Percentiles rank a stretch among this genome's conserved stretches.
These are phyloP conservation scores for Conistra vaccinii DNA, from an alignment of 2,888 invertebrate genomes.

Conservation along the genomic window DNA sequence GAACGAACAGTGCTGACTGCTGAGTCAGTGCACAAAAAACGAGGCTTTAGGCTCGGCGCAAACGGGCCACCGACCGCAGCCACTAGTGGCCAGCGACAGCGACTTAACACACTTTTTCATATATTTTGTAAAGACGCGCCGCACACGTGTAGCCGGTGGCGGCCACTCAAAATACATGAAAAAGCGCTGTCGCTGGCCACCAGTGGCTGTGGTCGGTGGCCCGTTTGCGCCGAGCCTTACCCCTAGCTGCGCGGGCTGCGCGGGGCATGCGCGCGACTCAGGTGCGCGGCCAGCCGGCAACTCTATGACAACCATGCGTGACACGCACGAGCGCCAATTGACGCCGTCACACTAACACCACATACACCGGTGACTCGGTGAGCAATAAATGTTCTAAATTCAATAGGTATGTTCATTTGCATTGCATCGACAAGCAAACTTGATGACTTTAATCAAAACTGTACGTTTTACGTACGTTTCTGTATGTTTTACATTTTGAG, in stretches of 20 bases:
- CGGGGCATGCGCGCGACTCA: neutral
- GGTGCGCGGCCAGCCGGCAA: neutral
- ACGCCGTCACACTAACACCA: neutral
- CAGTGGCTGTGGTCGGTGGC: too few relatives aligned
- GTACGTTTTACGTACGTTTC: neutral
- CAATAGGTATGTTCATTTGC: neutral
- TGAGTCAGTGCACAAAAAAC: conserved; percentile 55
- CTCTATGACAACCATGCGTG: neutral
- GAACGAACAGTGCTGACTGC: conserved; percentile 27
- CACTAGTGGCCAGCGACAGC: too few relatives aligned
- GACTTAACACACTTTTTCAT: too few relatives aligned
- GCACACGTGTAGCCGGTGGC: too few relatives aligned
- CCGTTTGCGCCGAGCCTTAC: too few relatives aligned
- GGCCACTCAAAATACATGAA: too few relatives aligned
- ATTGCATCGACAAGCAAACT: neutral
- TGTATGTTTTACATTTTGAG: neutral
- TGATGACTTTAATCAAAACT: neutral
- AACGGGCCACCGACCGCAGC: too few relatives aligned
- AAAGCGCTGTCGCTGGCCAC: too few relatives aligned
- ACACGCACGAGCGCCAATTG: conserved; percentile 1
- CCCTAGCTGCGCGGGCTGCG: too few relatives aligned
- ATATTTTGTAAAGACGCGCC: too few relatives aligned
- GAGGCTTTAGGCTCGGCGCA: too few relatives aligned
- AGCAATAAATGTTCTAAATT: neutral
- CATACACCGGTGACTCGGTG: neutral